These are phyloP conservation scores for Thaumatotibia leucotreta DNA, from an alignment of 1,140 invertebrate genomes.

Conservation along the genomic window DNA sequence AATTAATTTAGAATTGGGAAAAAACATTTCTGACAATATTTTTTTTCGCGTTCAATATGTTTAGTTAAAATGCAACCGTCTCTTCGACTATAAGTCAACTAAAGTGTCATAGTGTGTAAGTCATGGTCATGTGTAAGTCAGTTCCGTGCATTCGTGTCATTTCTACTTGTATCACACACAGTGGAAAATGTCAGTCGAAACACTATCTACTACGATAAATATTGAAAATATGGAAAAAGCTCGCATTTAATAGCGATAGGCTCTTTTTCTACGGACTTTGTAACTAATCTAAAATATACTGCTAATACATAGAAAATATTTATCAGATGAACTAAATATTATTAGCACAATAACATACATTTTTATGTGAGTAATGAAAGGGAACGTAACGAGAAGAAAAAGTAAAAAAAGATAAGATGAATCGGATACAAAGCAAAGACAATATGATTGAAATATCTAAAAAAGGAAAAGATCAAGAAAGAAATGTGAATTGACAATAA, in stretches of 20 bases:
- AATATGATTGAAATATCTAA: background rate
- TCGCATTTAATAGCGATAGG: background rate
- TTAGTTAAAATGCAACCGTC: slow-evolving; percentile 28
- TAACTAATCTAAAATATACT: background rate
- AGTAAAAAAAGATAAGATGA: background rate
- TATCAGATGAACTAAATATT: no score
- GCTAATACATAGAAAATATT: no score
- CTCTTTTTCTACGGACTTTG: background rate
- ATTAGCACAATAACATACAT: background rate
- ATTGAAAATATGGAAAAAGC: background rate
- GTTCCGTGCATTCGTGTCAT: background rate
- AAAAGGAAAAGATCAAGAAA: background rate
- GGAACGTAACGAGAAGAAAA: background rate
- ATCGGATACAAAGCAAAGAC: background rate
- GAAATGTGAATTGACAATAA: background rate
- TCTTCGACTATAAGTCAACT: slow-evolving; percentile 11
- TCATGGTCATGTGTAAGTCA: background rate
- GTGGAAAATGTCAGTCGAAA: background rate
- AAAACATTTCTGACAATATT: background rate
- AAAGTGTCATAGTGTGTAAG: slow-evolving; percentile 32
- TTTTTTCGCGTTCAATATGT: background rate
- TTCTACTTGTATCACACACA: background rate
- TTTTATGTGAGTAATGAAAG: background rate
- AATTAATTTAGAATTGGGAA: no score
- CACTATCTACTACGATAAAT: background rate